These are phyloP conservation scores for Alaudala cheleensis DNA, from an alignment of 2,113 vertebrate species.

Conservation along the genomic window DNA sequence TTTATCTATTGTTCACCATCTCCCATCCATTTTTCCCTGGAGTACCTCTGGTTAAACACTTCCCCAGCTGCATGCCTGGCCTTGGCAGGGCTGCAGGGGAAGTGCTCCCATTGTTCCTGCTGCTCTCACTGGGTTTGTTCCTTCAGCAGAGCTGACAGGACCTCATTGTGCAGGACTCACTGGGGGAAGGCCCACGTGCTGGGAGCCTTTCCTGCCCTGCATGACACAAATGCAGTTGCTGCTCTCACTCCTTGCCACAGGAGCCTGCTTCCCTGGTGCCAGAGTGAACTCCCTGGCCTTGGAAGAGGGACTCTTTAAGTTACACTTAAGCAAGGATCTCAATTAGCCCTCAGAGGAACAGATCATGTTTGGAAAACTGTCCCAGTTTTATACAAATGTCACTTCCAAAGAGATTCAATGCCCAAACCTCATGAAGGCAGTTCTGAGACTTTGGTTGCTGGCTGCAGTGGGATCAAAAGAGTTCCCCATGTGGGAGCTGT, in stretches of 20 bases:
- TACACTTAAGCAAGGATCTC: neutral
- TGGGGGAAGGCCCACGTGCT: neutral
- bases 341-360: neutral
- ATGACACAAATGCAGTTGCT: neutral
- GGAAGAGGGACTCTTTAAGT: neutral
- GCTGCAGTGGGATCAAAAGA: neutral
- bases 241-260: neutral
- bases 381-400: neutral
- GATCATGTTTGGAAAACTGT: neutral
- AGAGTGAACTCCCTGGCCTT: neutral
- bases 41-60: conserved; percentile 1
- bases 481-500: neutral
- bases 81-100: conserved; percentile 23
- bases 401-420: neutral
- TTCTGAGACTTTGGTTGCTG: neutral
- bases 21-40: neutral
- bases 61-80: neutral
- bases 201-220: neutral
- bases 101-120: conserved; percentile 28
- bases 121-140: neutral
- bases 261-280: neutral
- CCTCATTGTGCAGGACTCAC: neutral
- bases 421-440: neutral
- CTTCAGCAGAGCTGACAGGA: neutral
- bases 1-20: neutral